Conservation (phyloP, 2,797 vertebrate species). For the Poecilia velifera region DNA sequence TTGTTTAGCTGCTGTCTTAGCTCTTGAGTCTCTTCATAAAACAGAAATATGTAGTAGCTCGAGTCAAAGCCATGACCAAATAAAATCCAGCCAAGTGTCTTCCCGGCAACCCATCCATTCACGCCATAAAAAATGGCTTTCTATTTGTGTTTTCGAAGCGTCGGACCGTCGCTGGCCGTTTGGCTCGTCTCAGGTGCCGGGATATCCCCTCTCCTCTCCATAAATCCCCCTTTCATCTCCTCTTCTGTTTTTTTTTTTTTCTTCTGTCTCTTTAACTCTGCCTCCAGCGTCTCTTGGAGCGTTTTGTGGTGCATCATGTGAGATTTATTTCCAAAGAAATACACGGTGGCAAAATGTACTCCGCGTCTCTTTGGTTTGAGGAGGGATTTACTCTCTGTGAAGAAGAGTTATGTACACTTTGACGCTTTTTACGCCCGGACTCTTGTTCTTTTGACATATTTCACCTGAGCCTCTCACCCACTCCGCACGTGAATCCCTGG, state of each 20-base stretch:
- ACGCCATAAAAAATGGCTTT: constrained; percentile 74
- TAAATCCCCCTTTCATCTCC: constrained; percentile 72
- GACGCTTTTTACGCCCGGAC: constrained; percentile 73
- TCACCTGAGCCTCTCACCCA: constrained; percentile 66
- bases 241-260: not conserved
- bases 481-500: constrained; percentile 80
- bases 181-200: constrained; percentile 70
- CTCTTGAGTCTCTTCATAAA: constrained; percentile 76
- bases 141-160: constrained; percentile 76
- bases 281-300: constrained; percentile 64
- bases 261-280: constrained; percentile 37
- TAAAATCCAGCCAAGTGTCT: constrained; percentile 76
- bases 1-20: constrained; percentile 66
- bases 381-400: constrained; percentile 81
- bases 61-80: constrained; percentile 72
- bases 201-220: constrained; percentile 56
- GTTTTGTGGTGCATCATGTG: constrained; percentile 81
- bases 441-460: constrained; percentile 68
- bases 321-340: constrained; percentile 84
- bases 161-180: constrained; percentile 70
- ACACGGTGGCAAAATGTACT: constrained; percentile 81
- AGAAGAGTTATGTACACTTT: constrained; percentile 83
- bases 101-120: constrained; percentile 72
- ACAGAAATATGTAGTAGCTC: constrained; percentile 79
- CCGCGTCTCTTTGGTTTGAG: constrained; percentile 78